Base-by-base conservation (phyloP, 2,797 vertebrate species). In the Periophthalmus magnuspinnatus region DNA sequence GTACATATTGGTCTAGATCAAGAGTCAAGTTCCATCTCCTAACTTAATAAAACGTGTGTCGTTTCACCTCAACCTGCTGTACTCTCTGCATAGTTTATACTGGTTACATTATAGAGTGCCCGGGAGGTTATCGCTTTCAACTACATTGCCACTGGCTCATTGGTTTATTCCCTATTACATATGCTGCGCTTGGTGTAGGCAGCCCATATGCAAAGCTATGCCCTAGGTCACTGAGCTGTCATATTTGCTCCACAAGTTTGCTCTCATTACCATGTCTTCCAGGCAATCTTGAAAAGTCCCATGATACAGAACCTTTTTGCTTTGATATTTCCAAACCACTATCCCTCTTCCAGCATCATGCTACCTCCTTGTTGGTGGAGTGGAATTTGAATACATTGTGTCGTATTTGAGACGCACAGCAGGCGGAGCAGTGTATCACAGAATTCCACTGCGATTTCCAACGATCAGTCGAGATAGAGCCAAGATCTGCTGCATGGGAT, bases 271-370 rank as follows among this genome's bases (percentile, higher is more conserved):
- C 81, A 83, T 83, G 71, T 86, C 71, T 83, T 82, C 81, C 65
- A 86, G 80, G 81, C 83, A 71, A 74, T 67, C 50, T 69, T 61
- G 67, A 72, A 65, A 74, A 86, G 80, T 87, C 82, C 83, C 83
- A 59, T 16, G 70, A 57, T 67, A 73, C 72, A 69, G 34, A 88
- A 89, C 81, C 80, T 88, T 88, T 78, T 82, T 71, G 69, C 72
- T 88, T 88, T 90, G 72, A 84, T 88, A 88, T 90, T 90, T 89
- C 52, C 71, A 83, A 77, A 54, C 73, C 70, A 63, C 74, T n/a
- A 13, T 41, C 54, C 68, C 13, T 65, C 59, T 84, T 63, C 50
- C 47, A 10, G 72, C 73, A 58, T 65, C 64, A 64, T 41, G 11
- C 64, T 71, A 74, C 67, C 68, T 71, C 72, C 38, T 74, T 79